Evolutionary conservation across 2,797 vertebrate genomes (phyloP).

Genomic region (Poecilia picta): DNA sequence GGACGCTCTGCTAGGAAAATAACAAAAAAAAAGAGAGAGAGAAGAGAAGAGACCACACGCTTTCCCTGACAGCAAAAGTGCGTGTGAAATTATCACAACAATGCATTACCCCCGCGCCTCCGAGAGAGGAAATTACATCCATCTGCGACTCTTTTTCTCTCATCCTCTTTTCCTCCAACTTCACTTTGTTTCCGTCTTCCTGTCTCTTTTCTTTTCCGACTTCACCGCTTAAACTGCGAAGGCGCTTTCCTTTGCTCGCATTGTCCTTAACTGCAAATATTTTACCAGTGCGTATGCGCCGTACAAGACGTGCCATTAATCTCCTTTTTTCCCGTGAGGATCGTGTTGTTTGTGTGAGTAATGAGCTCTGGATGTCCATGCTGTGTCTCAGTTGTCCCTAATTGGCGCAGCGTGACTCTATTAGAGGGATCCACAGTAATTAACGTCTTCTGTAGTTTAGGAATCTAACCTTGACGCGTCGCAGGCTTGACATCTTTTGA

Average conservation of each 20-base stretch:
- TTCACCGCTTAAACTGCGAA: slow-evolving; percentile 15
- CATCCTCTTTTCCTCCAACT: slow-evolving; percentile 37
- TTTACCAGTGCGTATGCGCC: slow-evolving; percentile 28
- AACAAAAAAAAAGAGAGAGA: not conserved
- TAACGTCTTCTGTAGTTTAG: slow-evolving; percentile 46
- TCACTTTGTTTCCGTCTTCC: slow-evolving; percentile 42
- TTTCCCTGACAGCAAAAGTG: slow-evolving; percentile 38
- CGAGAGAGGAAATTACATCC: slow-evolving; percentile 42
- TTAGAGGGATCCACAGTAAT: slow-evolving; percentile 71
- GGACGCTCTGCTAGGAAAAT: slow-evolving; percentile 17
- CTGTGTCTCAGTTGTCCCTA: slow-evolving; percentile 70
- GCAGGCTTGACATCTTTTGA: slow-evolving; percentile 26
- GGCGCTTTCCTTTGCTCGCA: slow-evolving; percentile 1
- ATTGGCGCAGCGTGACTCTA: slow-evolving; percentile 72
- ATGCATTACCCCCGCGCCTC: slow-evolving; percentile 25
- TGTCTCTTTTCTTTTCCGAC: slow-evolving; percentile 29
- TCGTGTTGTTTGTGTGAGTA: slow-evolving; percentile 70
- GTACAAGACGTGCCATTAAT: slow-evolving; percentile 67
- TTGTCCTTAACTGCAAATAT: slow-evolving; percentile 41
- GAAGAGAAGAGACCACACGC: slow-evolving; percentile 21
- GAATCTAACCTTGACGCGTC: slow-evolving; percentile 23
- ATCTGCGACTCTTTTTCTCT: slow-evolving; percentile 33
- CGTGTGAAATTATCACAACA: slow-evolving; percentile 49
- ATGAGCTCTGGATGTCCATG: slow-evolving; percentile 66
- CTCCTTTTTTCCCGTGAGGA: slow-evolving; percentile 52